These are phyloP conservation scores for Sitta carolinensis DNA, from an alignment of 2,797 vertebrate genomes.

Conservation along the genomic window DNA sequence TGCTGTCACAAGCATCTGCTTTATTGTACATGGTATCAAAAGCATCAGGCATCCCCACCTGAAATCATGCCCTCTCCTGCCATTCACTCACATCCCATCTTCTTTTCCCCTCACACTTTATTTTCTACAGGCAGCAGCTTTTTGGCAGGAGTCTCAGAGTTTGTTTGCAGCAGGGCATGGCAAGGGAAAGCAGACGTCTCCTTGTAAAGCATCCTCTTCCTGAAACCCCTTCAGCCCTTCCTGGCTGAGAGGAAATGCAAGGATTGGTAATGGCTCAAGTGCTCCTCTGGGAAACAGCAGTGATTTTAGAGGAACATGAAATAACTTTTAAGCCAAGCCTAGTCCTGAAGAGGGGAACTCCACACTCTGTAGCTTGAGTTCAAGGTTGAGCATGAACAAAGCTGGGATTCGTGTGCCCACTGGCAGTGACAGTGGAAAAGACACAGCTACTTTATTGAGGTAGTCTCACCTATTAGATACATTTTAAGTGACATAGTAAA, in stretches of 20 bases:
- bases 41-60: neutral
- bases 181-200: neutral
- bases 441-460: neutral
- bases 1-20: neutral
- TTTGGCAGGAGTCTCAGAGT: neutral
- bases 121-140: neutral
- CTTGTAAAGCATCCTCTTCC: constrained; percentile 39
- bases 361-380: neutral
- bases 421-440: neutral
- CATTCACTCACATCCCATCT: neutral
- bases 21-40: neutral
- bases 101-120: neutral
- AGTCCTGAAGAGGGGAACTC: neutral
- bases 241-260: constrained; percentile 46
- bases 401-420: neutral
- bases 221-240: constrained; percentile 54
- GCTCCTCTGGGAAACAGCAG: constrained; percentile 52
- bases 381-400: neutral
- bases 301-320: constrained; percentile 45
- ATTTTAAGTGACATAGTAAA: neutral
- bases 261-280: constrained; percentile 30
- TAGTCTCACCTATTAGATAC: neutral
- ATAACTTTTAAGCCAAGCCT: constrained; percentile 47
- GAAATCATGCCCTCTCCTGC: neutral
- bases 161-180: neutral